Evolutionary conservation across 2,113 vertebrate genomes (phyloP), one percentile per base, ranked within the genome.

Genomic region (Bos javanicus): DNA sequence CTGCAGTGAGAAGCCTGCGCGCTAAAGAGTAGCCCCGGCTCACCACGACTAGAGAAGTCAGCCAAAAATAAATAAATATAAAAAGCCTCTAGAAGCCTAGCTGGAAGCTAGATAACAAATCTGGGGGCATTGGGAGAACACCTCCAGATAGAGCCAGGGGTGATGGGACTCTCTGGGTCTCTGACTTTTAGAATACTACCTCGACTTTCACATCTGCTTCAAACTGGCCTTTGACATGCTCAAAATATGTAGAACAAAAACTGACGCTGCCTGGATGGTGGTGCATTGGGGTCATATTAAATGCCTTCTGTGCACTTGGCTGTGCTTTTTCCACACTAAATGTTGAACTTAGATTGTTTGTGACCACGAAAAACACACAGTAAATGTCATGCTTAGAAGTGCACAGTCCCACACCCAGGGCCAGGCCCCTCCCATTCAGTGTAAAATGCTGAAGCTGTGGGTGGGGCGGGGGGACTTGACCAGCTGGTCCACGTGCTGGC

Each of bases 261-360:
- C 9, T n/a, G 36, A 28, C 26, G 81, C 59, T 92, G 56, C 26
- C 56, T 80, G 57, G 57, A 16, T 26, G 19, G 10, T 67, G 16
- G 21, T 16, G 7, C 39, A 6, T 8, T 52, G 57, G 33, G n/a
- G 21, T 76, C 57, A 67, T 59, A 21, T 43, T 71, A 52, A 71
- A 84, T 14, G 36, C 43, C 36, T 16, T 46, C 67, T 91, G 19
- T 50, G 52, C 43, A 83, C 14, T 48, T 74, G 57, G 64, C 62
- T 92, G 17, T 98, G 87, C 26, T 94, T 90, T 56, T 36, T 92
- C 56, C 43, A 88, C 36, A 33, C 62, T 89, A 82, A 95, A 92
- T 92, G 78, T 48, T 71, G 85, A 87, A 74, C 19, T 67, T 23
- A 0, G 67, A 43, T 74, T 81, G 50, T 52, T 60, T 62, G 9